phyloP scores from a whole-genome alignment of 1,140 invertebrate genomes.

The Carposina sasakii region DNA sequence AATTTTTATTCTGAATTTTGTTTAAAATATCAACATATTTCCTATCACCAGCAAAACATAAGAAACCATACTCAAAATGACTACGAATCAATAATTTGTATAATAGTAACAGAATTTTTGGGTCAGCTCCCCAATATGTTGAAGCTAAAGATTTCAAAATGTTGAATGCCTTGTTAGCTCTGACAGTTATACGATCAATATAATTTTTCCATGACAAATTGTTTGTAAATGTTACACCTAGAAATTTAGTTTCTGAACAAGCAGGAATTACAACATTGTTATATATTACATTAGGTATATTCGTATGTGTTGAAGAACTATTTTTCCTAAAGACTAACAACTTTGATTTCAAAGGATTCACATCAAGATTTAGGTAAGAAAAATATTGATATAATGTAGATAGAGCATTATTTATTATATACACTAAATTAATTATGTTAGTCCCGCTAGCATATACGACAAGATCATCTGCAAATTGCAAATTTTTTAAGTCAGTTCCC shows the following conservation, averaged over 20 bases:
- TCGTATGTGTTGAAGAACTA: too few species aligned
- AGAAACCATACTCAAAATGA: slow-evolving; percentile 8
- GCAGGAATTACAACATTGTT: neutral
- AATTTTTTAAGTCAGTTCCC: slow-evolving; percentile 13
- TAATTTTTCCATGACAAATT: slow-evolving; percentile 20
- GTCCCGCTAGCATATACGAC: slow-evolving; percentile 10
- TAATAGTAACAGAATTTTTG: slow-evolving; percentile 3
- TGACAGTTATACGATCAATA: slow-evolving; percentile 1
- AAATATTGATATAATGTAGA: slow-evolving; percentile 13
- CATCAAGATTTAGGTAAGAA: slow-evolving; percentile 9
- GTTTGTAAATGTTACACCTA: slow-evolving; percentile 17
- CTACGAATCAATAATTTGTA: slow-evolving; percentile 2
- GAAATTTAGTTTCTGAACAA: slow-evolving; percentile 9
- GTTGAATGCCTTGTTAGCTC: neutral
- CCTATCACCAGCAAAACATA: neutral
- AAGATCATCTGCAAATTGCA: slow-evolving; percentile 29
- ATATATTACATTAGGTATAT: neutral
- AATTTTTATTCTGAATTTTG: slow-evolving; percentile 9
- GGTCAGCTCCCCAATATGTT: neutral
- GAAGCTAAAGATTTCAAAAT: neutral
- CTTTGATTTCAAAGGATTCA: slow-evolving; percentile 11
- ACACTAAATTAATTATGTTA: neutral
- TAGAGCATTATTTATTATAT: slow-evolving; percentile 9
- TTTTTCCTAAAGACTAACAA: slow-evolving; percentile 11
- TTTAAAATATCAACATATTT: neutral